Percentiles rank a stretch among this genome's conserved stretches.
These are phyloP conservation scores for Ptyas mucosa DNA, from an alignment of 2,113 vertebrate genomes.

Conservation along the genomic window DNA sequence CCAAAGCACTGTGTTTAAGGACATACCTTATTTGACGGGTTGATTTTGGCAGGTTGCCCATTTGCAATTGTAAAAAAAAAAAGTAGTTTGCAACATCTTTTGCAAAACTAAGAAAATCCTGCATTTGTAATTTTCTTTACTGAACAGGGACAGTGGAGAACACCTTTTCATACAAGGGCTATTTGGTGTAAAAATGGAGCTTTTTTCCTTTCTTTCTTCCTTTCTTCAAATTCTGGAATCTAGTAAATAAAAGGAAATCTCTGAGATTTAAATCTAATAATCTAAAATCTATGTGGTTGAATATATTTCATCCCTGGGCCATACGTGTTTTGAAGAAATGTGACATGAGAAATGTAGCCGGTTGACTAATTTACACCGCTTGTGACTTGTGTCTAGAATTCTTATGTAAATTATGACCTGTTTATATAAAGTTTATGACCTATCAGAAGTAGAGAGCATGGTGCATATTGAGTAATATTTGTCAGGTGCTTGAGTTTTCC, in stretches of 20 bases:
- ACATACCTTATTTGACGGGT: not conserved
- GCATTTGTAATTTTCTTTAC: not conserved
- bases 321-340: not conserved
- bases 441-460: not conserved
- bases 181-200: not conserved
- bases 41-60: not conserved
- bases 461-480: not conserved
- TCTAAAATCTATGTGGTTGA: conserved; percentile 30
- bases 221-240: not conserved
- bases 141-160: not conserved
- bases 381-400: not conserved
- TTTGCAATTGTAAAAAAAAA: not conserved
- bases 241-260: not conserved
- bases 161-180: not conserved
- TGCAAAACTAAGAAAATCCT: not conserved
- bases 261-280: not conserved
- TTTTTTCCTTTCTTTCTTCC: not conserved
- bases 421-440: not conserved
- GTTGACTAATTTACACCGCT: not conserved
- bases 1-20: not conserved
- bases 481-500: not conserved
- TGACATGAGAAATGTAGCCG: not conserved
- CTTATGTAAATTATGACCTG: not conserved
- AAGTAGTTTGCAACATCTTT: not conserved
- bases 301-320: conserved; percentile 29